Conservation (phyloP, 2,888 invertebrate genomes). For the Drosophila dives region DNA sequence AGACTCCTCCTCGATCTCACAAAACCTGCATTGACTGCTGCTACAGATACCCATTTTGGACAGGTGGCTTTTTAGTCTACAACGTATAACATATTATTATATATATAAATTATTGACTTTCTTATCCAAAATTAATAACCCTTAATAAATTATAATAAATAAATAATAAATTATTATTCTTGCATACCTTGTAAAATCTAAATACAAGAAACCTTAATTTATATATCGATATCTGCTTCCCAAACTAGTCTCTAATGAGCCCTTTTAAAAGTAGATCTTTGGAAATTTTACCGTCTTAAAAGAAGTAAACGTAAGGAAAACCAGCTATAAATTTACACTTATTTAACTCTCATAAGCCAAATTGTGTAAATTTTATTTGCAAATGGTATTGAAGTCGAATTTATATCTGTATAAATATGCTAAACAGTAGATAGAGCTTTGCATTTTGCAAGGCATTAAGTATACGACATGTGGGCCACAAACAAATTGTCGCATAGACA, state of each 20-base stretch:
- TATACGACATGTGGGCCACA: conserved; percentile 35
- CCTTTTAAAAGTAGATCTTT: neutral
- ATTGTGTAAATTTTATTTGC: neutral
- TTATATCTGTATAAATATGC: conserved; percentile 18
- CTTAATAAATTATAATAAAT: no score
- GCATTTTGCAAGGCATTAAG: conserved; percentile 15
- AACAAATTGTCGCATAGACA: conserved; percentile 25
- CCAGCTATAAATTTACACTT: neutral
- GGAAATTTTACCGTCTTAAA: neutral
- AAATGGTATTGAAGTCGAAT: conserved; percentile 10
- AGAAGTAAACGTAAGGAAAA: neutral
- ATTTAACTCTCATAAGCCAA: neutral
- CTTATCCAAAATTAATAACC: neutral
- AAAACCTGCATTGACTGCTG: no score
- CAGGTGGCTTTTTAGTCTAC: no score
- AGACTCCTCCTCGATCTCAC: no score
- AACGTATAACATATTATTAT: neutral
- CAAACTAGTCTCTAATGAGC: neutral
- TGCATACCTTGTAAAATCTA: neutral
- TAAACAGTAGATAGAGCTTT: conserved; percentile 24
- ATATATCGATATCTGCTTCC: neutral
- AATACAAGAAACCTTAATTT: no score
- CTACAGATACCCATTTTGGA: no score
- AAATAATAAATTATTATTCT: neutral
- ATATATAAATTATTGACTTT: neutral